A percentile compares a stretch with the other conserved stretches of the same genome.
Evolutionary conservation across 2,797 vertebrate species (phyloP).

Genomic region (Etheostoma perlongum): DNA sequence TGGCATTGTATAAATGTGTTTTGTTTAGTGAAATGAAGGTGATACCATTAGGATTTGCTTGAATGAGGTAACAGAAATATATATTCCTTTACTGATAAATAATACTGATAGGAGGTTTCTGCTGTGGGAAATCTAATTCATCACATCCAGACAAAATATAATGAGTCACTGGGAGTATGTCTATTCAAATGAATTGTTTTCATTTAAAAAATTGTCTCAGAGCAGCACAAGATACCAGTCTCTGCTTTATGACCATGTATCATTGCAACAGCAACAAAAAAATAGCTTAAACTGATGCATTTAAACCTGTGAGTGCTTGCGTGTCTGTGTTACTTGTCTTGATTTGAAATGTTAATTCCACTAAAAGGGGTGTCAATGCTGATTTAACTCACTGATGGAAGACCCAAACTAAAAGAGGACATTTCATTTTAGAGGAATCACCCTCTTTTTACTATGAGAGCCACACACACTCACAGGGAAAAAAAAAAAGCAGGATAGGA

Average conservation of each 20-base stretch:
- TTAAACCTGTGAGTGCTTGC: background rate
- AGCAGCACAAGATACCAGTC: background rate
- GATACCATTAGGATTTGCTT: background rate
- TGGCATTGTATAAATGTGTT: background rate
- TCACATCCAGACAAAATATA: background rate
- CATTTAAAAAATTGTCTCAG: background rate
- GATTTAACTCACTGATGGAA: constrained; percentile 24
- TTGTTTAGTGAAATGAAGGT: background rate
- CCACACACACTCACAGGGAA: background rate
- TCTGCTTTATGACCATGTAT: background rate
- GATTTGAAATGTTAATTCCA: background rate
- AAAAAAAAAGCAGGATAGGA: constrained; percentile 5
- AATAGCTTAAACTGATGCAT: background rate
- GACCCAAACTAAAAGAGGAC: constrained; percentile 14
- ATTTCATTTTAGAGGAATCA: constrained; percentile 35
- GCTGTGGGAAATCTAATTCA: background rate
- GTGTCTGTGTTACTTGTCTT: background rate
- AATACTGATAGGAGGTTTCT: too few species aligned
- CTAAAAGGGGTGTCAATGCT: background rate
- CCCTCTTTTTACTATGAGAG: constrained; percentile 20
- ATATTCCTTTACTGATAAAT: background rate
- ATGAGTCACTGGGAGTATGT: background rate
- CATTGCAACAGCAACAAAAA: background rate
- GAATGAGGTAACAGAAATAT: background rate
- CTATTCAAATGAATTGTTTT: background rate